Percentiles rank a stretch among this genome's conserved stretches.
phyloP scores from a whole-genome alignment of 2,888 invertebrate genomes.

The Ophion obscuratus region DNA sequence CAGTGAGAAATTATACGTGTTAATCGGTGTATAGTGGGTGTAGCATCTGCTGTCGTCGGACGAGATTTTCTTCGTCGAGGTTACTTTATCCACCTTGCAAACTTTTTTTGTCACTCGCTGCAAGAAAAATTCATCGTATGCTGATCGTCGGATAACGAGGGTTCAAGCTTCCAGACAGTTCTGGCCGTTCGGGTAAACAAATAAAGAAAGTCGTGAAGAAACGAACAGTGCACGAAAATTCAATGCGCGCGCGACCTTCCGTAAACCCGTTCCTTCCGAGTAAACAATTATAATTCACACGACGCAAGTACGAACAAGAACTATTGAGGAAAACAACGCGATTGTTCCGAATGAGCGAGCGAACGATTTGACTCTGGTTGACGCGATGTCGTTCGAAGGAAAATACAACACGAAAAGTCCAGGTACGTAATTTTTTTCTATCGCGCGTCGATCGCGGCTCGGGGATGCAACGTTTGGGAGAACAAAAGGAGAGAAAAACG shows the following conservation, averaged over 20 bases:
- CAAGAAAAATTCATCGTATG: background rate
- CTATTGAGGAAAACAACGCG: background rate
- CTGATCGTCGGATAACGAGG: background rate
- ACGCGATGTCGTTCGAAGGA: slow-evolving; percentile 84
- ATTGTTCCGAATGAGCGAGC: slow-evolving; percentile 32
- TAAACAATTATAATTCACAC: slow-evolving; percentile 9
- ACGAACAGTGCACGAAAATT: background rate
- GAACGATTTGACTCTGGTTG: slow-evolving; percentile 55
- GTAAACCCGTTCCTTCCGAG: background rate
- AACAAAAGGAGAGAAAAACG: background rate
- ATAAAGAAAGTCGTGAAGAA: background rate
- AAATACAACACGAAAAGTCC: slow-evolving; percentile 88
- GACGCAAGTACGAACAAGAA: background rate
- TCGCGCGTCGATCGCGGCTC: background rate
- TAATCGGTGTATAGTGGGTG: background rate
- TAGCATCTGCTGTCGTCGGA: slow-evolving; percentile 6
- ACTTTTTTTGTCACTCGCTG: background rate
- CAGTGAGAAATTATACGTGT: background rate
- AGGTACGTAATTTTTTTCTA: slow-evolving; percentile 82
- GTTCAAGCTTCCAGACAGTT: background rate
- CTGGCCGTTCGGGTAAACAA: background rate
- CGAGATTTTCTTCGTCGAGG: background rate
- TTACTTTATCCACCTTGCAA: background rate
- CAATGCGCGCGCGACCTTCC: too few species aligned
- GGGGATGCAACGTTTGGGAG: background rate